phyloP scores from a whole-genome alignment of 37 sponge, comb jelly and placozoan species.

The Chondrilla cf. caribensis region DNA sequence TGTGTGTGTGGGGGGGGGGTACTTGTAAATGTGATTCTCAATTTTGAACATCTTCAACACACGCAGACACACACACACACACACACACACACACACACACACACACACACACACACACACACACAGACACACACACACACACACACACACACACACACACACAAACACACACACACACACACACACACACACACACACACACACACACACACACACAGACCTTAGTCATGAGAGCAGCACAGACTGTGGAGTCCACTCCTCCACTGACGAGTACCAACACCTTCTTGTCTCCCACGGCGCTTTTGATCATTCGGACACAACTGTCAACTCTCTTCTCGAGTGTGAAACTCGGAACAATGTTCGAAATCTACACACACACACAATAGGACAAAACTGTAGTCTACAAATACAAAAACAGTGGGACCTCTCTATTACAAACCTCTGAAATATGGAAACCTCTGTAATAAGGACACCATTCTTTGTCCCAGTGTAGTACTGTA shows the following conservation, averaged over 20 bases:
- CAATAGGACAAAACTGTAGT: not conserved
- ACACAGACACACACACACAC: no score
- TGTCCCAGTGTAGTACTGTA: no score
- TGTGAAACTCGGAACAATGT: conserved; percentile 45
- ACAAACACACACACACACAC: not conserved
- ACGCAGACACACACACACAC: conserved; percentile 13
- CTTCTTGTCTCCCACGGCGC: conserved; percentile 53
- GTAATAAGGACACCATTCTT: no score
- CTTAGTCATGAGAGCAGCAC: conserved; percentile 79
- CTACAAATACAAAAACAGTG: not conserved
- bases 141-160: not conserved
- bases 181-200: conserved; percentile 4
- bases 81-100: conserved; percentile 7
- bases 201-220: not conserved
- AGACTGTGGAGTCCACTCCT: conserved; percentile 92
- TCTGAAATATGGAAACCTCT: no score
- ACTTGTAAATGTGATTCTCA: no score
- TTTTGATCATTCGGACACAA: conserved; percentile 67
- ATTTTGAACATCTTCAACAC: not conserved
- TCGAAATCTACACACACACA: conserved; percentile 31
- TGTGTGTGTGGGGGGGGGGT: no score
- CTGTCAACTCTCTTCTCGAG: conserved; percentile 34
- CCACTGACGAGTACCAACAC: conserved; percentile 92
- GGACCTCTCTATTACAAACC: no score
- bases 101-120: no score